These are phyloP conservation scores for Formica aserva DNA, from an alignment of 2,888 invertebrate species.

Conservation along the genomic window DNA sequence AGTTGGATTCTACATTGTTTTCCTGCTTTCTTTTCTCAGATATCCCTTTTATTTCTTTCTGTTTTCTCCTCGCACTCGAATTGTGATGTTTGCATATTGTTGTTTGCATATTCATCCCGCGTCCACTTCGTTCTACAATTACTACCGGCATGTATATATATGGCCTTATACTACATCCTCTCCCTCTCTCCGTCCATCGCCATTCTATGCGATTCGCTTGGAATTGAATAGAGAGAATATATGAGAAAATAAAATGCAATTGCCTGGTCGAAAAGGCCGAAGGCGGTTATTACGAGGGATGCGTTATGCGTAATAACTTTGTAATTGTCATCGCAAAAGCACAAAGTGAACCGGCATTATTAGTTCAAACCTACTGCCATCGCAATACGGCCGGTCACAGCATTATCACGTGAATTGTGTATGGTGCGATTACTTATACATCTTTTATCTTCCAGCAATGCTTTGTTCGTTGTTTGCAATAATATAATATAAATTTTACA, in stretches of 20 bases:
- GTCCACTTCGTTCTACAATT: constrained; percentile 47
- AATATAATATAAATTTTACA: neutral
- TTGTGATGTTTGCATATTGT: constrained; percentile 70
- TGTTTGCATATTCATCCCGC: constrained; percentile 73
- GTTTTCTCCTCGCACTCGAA: constrained; percentile 23
- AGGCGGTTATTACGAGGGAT: constrained; percentile 28
- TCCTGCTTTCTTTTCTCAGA: constrained; percentile 36
- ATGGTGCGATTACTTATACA: neutral
- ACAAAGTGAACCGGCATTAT: constrained; percentile 52
- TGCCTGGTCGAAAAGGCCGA: constrained; percentile 24
- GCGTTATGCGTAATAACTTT: constrained; percentile 57
- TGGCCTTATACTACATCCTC: neutral
- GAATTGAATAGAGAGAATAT: constrained; percentile 56
- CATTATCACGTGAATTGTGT: neutral
- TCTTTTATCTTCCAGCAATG: neutral
- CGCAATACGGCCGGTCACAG: neutral
- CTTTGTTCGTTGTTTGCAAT: neutral
- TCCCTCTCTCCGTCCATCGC: neutral
- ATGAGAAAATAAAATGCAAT: constrained; percentile 48
- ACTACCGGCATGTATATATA: neutral
- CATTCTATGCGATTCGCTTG: constrained; percentile 16
- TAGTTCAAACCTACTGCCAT: constrained; percentile 8
- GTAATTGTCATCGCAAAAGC: constrained; percentile 54
- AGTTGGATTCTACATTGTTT: constrained; percentile 24
- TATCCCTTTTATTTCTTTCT: constrained; percentile 43